Evolutionary conservation across 2,888 invertebrate species (phyloP).

Genomic region (Diarsia mendica): DNA sequence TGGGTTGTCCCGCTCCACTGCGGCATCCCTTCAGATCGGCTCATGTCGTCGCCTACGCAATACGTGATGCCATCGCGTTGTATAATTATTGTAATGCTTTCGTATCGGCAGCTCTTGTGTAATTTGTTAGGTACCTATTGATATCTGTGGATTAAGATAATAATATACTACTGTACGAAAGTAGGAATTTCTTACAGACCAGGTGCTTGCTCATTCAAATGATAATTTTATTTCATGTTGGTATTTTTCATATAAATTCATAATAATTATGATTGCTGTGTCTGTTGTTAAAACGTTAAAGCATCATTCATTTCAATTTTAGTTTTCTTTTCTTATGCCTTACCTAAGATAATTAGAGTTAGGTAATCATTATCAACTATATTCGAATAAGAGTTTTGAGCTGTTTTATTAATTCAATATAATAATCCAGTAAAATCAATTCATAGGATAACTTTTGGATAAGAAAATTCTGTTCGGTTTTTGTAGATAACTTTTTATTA

Average conservation of each 20-base stretch:
- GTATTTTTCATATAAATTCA: constrained; percentile 11
- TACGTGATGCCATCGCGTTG: constrained; percentile 76
- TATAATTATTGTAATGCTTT: constrained; percentile 73
- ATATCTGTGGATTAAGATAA: constrained; percentile 44
- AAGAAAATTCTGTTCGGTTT: not conserved
- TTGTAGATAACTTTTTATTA: not conserved
- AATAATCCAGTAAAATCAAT: not conserved
- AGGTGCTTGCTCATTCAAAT: constrained; percentile 15
- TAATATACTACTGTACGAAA: constrained; percentile 23
- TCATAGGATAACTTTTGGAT: too few relatives aligned
- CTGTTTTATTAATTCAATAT: not conserved
- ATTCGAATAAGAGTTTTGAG: not conserved
- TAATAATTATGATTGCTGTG: constrained; percentile 15
- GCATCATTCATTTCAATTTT: constrained; percentile 8
- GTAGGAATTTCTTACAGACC: constrained; percentile 26
- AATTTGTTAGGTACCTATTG: constrained; percentile 44
- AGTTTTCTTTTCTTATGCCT: not conserved
- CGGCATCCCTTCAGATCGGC: constrained; percentile 80
- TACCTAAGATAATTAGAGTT: not conserved
- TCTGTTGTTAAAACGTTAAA: constrained; percentile 7
- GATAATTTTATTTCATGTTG: constrained; percentile 13
- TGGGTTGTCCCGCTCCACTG: constrained; percentile 79
- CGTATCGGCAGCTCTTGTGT: constrained; percentile 68
- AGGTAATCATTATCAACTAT: not conserved
- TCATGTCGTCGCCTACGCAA: constrained; percentile 84